Base-by-base conservation (phyloP, 2,888 invertebrate species). In the Pollenia griseotomentosa region DNA sequence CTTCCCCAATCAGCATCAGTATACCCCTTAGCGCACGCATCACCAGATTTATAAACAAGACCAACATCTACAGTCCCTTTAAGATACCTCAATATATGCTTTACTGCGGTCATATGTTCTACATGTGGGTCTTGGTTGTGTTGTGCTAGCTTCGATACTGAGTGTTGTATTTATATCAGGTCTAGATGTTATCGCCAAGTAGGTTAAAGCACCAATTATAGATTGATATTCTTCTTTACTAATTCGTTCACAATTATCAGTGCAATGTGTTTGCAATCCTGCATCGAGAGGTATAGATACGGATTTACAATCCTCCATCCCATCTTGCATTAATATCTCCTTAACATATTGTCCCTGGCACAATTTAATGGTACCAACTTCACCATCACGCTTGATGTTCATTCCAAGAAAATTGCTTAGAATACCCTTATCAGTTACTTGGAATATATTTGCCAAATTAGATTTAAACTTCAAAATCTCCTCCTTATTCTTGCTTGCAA, bases 371-470 rank as follows among this genome's bases (percentile, higher is more conserved):
- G 23, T 19, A 44, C 78, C 83, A 11, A 40, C 19, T 16, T 78
- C 83, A 42, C 73, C 73, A 11, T 84, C 78, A 42, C 84, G 65
- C 40, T 19, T n/a, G 8, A 85, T 57, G 6, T 81, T 55, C 42
- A 85, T 81, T n/a, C 83, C 87, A 9, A 87, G 61, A 46, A 87
- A 87, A 81, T 83, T 65, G 5, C 57, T 59, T 9, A 86, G 44
- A 46, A 59, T n/a, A 11, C 71, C 83, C 42, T 68, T 74, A 51
- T 82, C 73, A 12, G 74, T 48, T 2, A 82, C 61, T 44, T 82
- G 57, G 48, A 83, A 83, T 33, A 68, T 23, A 11, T 63, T 46
- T n/a, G 71, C 19, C 14, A 86, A 48, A 10, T 78, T 57, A 1
- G n/a, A 46, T 53, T 83, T 83, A 40, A 88, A 57, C 23, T 59